phyloP scores from a whole-genome alignment of 2,113 vertebrate genomes.

The Epinephelus moara region DNA sequence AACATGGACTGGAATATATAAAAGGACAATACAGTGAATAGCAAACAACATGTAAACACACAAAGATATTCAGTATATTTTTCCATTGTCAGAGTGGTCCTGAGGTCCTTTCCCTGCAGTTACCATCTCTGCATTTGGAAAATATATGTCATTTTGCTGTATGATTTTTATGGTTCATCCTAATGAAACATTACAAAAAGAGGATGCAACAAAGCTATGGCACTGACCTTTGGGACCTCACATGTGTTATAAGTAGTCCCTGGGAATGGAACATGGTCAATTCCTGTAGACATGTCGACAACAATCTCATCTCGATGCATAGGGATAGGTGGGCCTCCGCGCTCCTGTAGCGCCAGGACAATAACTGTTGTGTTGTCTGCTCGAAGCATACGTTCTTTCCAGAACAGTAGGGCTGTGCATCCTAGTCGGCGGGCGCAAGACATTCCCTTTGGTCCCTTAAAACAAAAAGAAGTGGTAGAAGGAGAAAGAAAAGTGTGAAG shows the following conservation, averaged over 20 bases:
- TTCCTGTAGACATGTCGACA: constrained; percentile 90
- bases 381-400: constrained; percentile 96
- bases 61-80: constrained; percentile 28
- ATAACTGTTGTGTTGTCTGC: constrained; percentile 98
- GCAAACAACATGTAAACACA: constrained; percentile 54
- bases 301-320: constrained; percentile 90
- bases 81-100: not conserved
- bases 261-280: constrained; percentile 78
- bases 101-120: constrained; percentile 14
- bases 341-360: constrained; percentile 91
- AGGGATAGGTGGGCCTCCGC: constrained; percentile 76
- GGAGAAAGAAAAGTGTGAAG: not conserved
- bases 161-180: not conserved
- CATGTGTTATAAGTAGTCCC: constrained; percentile 89
- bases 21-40: constrained; percentile 52
- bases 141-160: constrained; percentile 9
- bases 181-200: not conserved
- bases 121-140: constrained; percentile 29
- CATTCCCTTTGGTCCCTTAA: constrained; percentile 91
- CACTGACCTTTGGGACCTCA: constrained; percentile 86
- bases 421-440: constrained; percentile 93
- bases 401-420: constrained; percentile 92
- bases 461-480: constrained; percentile 8
- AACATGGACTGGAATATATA: constrained; percentile 50
- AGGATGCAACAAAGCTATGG: not conserved